A percentile compares a stretch with the other conserved stretches of the same genome.
These are phyloP conservation scores for Dreissena rostriformis DNA, from an alignment of 1,140 invertebrate genomes.

Conservation along the genomic window DNA sequence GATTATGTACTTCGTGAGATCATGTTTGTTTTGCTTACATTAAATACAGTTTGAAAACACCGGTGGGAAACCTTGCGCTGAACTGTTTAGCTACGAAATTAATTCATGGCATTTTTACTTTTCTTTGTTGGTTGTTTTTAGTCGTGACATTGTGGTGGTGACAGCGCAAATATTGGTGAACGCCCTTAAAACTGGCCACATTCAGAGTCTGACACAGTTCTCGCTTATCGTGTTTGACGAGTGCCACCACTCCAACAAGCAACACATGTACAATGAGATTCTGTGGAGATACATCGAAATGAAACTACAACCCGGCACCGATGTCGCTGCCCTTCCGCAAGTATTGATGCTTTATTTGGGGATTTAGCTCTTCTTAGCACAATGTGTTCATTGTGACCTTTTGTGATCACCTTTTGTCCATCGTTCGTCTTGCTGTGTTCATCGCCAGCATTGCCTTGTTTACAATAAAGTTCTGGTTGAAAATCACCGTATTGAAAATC, in stretches of 20 bases:
- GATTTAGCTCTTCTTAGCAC: no score
- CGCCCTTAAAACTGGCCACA: conserved; percentile 64
- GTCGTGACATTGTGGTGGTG: conserved; percentile 73
- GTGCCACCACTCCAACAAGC: conserved; percentile 78
- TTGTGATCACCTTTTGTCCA: no score
- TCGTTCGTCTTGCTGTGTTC: no score
- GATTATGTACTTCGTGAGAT: no score
- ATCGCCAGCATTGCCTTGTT: no score
- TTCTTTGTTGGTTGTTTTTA: conserved; percentile 45
- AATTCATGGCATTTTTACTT: neutral
- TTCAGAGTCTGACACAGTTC: conserved; percentile 64
- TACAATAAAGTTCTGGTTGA: no score
- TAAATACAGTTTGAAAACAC: neutral
- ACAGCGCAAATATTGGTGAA: conserved; percentile 79
- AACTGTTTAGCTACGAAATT: neutral
- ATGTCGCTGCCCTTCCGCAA: conserved; percentile 21
- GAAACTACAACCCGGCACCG: conserved; percentile 51
- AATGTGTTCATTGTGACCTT: no score
- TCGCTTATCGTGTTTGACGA: conserved; percentile 79
- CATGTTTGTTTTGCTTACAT: neutral
- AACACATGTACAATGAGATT: conserved; percentile 78
- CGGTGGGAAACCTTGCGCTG: neutral
- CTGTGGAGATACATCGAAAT: conserved; percentile 75
- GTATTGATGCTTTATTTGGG: neutral
- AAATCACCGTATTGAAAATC: no score